Evolutionary conservation across 2,797 vertebrate species (phyloP), one percentile per base, ranked within the genome.

Genomic region (Etheostoma perlongum): DNA sequence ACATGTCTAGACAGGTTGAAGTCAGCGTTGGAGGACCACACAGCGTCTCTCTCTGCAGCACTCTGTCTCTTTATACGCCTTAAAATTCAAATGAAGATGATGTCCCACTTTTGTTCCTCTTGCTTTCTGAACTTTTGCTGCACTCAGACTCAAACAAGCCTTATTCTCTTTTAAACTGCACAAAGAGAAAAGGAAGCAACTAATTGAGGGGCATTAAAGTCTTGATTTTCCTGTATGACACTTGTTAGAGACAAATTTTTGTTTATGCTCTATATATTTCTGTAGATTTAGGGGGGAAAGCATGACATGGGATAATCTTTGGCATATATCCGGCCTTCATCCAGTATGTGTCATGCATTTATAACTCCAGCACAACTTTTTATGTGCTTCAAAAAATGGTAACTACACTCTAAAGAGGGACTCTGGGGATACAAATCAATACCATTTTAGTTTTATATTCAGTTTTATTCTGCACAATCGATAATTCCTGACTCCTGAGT

Each of bases 401-500:
- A 83, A 89, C 67, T 60, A 48, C 7, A 23, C 52, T 58, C 76
- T 85, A 88, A 85, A 85, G 46, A 73, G 27, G 2, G 71, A 65
- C 60, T 76, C 64, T 1, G 55, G 77, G 65, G 65, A 73, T n/a
- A 51, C 59, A 57, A 72, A 89, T 89, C 85, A 78, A 90, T 89
- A 84, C 33, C 69, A 49, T 83, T 88, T 87, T 72, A 75, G 71
- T 81, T 87, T 87, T 77, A 84, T 85, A 83, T 84, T 84, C 84
- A 76, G 59, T 82, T 85, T 76, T 67, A 74, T 67, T 79, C 82
- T 47, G 69, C 52, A 4, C 47, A 76, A 78, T 89, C 83, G 63
- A 82, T 90, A 81, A 80, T 70, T 46, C 79, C 76, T 36, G 83
- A 90, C 30, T 60, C 73, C 66, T 59, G 74, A 88, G 67, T 81